Evolutionary conservation across 2,113 vertebrate species (phyloP), one percentile per base, ranked within the genome.

Genomic region (Hypocryptadius cinnamomeus): DNA sequence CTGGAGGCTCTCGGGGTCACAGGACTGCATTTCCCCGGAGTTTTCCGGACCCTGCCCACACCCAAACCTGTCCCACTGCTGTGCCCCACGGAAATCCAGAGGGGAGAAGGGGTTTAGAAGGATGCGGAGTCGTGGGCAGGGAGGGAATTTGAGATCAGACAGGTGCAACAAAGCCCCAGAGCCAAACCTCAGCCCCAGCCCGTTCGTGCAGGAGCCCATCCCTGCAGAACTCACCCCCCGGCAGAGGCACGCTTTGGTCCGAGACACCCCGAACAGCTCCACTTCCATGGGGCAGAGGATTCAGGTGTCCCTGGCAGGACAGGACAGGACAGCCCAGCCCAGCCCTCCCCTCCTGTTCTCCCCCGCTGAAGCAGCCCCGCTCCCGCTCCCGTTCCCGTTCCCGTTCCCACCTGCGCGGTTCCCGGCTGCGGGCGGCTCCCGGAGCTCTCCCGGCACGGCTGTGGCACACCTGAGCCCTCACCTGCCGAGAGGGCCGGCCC

Each of bases 401-500:
- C 44, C 44, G 44, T 5, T 5, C 19, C 53, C 94, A 96, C 96
- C 91, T 85, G 64, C 6, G 1, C 50, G 50, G 24, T 22, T 72
- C 33, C 50, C 64, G 3, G 93, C 35, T 6, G 60, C 2, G 4
- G 22, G 31, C 33, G 21, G 33, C 15, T 66, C 33, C 45, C 50
- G 48, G 56, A 72, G 50, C n/a, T 31, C 28, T 85, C 45, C 20
- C 0, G 2, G 7, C 68, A 24, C 45, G 56, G 66, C 80, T 54
- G 87, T 16, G 68, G 90, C 5, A 39, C 94, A 82, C 64, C 87
- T 66, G 93, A 68, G 82, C 28, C 7, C 56, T 31, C 13, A 90
- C 73, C 93, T 87, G 97, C 69, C 33, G 30, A 50, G 90, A 93
- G 94, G 94, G 90, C 50, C 25, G 93, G 91, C 82, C 65, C 89